Percentiles rank a stretch among this genome's conserved stretches.
Conservation (phyloP, 2,113 vertebrate species). For the Indri indri region DNA sequence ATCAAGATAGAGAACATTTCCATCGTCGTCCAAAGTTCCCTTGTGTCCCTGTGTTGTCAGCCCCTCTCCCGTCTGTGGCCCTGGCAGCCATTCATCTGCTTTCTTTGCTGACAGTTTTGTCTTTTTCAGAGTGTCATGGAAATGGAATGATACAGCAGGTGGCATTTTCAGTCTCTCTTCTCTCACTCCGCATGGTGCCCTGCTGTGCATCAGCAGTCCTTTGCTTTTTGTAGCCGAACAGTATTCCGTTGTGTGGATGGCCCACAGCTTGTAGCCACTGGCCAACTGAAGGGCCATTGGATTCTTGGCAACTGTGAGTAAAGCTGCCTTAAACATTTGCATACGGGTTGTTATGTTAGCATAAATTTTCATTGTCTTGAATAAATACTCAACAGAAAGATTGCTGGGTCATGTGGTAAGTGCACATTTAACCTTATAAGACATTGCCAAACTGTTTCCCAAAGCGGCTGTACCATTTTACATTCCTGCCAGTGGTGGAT, state of each 20-base stretch:
- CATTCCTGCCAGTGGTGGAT: neutral
- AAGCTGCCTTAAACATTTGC: neutral
- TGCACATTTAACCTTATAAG: neutral
- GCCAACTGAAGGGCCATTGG: neutral
- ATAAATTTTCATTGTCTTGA: too few relatives aligned
- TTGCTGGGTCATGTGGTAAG: neutral
- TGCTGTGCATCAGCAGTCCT: neutral
- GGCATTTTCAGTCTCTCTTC: too few relatives aligned
- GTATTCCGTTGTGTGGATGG: neutral
- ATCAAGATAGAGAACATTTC: neutral
- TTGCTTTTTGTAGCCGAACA: neutral
- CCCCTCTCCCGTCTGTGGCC: fast-evolving
- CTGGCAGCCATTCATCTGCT: neutral
- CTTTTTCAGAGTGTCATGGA: neutral
- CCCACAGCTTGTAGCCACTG: neutral
- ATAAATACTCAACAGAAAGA: neutral
- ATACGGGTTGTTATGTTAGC: neutral
- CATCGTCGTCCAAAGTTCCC: neutral
- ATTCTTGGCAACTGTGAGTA: neutral
- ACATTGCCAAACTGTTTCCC: neutral
- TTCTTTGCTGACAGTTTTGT: neutral
- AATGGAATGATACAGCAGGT: neutral
- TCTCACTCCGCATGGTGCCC: too few relatives aligned
- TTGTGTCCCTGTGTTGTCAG: neutral
- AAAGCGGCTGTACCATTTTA: neutral